A percentile compares a stretch with the other conserved stretches of the same genome.
Evolutionary conservation across 2,888 invertebrate genomes (phyloP).

Genomic region (Drosophila neoperkinsi): DNA sequence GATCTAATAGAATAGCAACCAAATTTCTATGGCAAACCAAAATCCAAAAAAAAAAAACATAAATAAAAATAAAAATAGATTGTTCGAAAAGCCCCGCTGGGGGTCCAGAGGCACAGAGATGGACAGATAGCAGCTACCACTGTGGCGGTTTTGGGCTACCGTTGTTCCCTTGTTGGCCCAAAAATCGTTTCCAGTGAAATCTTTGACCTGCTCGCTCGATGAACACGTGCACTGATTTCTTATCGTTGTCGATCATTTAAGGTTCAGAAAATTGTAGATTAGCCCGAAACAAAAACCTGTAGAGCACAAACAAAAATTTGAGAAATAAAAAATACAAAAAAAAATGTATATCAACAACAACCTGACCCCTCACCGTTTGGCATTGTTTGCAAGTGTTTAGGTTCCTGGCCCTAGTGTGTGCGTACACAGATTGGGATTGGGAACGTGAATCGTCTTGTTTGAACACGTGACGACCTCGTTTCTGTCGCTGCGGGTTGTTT

Average conservation of each 20-base stretch:
- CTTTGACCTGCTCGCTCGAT: conserved; percentile 52
- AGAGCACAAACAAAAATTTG: conserved; percentile 34
- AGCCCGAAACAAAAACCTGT: conserved; percentile 56
- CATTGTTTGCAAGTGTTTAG: conserved; percentile 60
- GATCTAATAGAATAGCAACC: conserved; percentile 59
- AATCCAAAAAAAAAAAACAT: conserved; percentile 19
- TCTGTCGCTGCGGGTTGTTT: conserved; percentile 63
- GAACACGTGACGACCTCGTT: conserved; percentile 77
- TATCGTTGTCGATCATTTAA: conserved; percentile 69
- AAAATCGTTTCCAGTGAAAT: conserved; percentile 61
- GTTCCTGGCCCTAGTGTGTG: conserved; percentile 53
- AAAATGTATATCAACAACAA: conserved; percentile 61
- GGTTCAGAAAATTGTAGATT: conserved; percentile 66
- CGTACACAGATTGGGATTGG: conserved; percentile 38
- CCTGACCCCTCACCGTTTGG: conserved; percentile 66
- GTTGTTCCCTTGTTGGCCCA: conserved; percentile 52
- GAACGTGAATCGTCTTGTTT: conserved; percentile 64
- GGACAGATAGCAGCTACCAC: conserved; percentile 53
- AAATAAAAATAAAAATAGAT: conserved; percentile 26
- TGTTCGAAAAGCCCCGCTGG: conserved; percentile 61
- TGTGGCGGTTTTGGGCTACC: conserved; percentile 60
- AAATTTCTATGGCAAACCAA: conserved; percentile 67
- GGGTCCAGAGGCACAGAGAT: conserved; percentile 53
- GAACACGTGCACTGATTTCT: conserved; percentile 77
- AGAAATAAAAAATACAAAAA: conserved; percentile 35